These are phyloP conservation scores for Drosophila repleta DNA, from an alignment of 1,140 invertebrate species.

Conservation along the genomic window DNA sequence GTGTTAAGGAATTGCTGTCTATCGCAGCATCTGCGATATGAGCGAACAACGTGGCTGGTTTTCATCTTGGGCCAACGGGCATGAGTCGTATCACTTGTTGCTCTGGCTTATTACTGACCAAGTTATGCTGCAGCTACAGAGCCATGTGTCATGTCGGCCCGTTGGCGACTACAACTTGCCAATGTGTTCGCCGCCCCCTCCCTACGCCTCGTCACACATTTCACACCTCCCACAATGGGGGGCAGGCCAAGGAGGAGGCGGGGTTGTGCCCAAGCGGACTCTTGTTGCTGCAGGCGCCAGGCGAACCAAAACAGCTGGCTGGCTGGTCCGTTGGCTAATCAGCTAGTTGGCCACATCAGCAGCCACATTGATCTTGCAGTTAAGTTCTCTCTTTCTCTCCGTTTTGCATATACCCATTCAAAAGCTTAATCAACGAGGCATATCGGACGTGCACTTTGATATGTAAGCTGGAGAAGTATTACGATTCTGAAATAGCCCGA, in stretches of 20 bases:
- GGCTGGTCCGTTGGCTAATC: not conserved
- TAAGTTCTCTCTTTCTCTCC: slow-evolving; percentile 3
- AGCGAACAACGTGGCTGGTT: slow-evolving; percentile 47
- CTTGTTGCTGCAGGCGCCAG: slow-evolving; percentile 67
- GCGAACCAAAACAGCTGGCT: slow-evolving; percentile 58
- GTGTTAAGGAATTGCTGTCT: slow-evolving; percentile 72
- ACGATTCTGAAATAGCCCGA: too few relatives aligned
- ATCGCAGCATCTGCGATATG: slow-evolving; percentile 46
- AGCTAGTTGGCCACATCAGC: slow-evolving; percentile 53
- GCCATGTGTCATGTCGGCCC: slow-evolving; percentile 71
- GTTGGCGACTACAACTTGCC: slow-evolving; percentile 51
- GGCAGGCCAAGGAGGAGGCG: not conserved
- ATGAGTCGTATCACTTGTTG: slow-evolving; percentile 45
- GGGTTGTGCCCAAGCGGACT: not conserved
- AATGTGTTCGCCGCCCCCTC: slow-evolving; percentile 15
- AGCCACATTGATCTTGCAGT: slow-evolving; percentile 35
- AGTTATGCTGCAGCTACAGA: slow-evolving; percentile 72
- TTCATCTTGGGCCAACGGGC: slow-evolving; percentile 47
- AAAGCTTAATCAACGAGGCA: not conserved
- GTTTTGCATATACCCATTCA: not conserved
- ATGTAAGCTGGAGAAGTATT: too few relatives aligned
- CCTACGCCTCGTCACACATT: slow-evolving; percentile 29
- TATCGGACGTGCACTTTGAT: too few relatives aligned
- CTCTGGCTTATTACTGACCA: slow-evolving; percentile 65
- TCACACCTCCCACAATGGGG: slow-evolving; percentile 76